Evolutionary conservation across 2,113 vertebrate species (phyloP).

Genomic region (Gadus chalcogrammus): DNA sequence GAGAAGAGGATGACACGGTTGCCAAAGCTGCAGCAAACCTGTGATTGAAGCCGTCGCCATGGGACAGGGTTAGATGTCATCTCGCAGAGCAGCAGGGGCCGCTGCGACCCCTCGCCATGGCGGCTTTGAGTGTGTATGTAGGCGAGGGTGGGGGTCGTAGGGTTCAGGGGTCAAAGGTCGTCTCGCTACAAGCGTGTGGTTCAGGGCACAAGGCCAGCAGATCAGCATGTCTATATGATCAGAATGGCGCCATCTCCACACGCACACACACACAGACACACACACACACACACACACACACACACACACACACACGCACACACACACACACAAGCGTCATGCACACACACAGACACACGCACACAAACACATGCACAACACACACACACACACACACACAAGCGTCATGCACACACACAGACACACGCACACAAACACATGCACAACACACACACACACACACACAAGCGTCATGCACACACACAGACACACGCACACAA

Average conservation of each 20-base stretch:
- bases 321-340: constrained; percentile 1
- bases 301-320: background rate
- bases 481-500: too few relatives aligned
- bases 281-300: too few relatives aligned
- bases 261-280: constrained; percentile 1
- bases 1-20: background rate
- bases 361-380: too few relatives aligned
- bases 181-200: background rate
- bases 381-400: background rate
- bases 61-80: background rate
- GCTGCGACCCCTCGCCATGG: background rate
- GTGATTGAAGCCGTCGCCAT: background rate
- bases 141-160: background rate
- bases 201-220: background rate
- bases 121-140: background rate
- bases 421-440: too few relatives aligned
- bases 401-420: constrained; percentile 4
- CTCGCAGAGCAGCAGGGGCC: background rate
- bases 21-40: background rate
- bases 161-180: background rate
- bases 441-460: background rate
- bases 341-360: too few relatives aligned
- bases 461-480: background rate
- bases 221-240: constrained; percentile 18
- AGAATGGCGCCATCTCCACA: constrained; percentile 24